Conservation (phyloP, 2,888 invertebrate genomes). For the Pristionchus japonicus region DNA sequence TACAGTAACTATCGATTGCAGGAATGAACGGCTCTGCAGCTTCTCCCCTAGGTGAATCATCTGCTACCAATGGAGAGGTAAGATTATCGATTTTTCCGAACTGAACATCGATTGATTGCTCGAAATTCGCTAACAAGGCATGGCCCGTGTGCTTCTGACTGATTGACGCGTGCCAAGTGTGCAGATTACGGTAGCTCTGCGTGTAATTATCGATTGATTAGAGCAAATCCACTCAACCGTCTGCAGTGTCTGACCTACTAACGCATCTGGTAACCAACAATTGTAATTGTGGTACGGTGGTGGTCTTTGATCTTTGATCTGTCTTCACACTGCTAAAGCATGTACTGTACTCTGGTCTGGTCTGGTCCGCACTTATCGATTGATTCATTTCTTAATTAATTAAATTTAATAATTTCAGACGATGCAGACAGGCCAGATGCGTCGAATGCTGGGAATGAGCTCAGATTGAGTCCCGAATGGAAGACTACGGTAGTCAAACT, state of each 20-base stretch:
- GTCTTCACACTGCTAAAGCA: not conserved
- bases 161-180: not conserved
- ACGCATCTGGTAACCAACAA: slow-evolving; percentile 9
- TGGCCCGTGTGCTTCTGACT: not conserved
- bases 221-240: not conserved
- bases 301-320: not conserved
- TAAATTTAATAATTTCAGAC: slow-evolving; percentile 1
- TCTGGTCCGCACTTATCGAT: not conserved
- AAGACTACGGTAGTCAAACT: slow-evolving; percentile 7
- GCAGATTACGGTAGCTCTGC: not conserved
- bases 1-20: not conserved
- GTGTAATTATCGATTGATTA: slow-evolving; percentile 10
- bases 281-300: not conserved
- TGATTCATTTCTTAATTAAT: not conserved
- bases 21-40: not conserved
- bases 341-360: not conserved
- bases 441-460: slow-evolving; percentile 3
- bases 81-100: not conserved
- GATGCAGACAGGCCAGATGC: not conserved
- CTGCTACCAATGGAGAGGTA: slow-evolving; percentile 1
- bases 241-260: not conserved
- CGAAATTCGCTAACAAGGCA: not conserved
- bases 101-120: not conserved
- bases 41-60: not conserved
- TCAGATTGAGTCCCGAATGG: not conserved